These are phyloP conservation scores for Monopis laevigella DNA, from an alignment of 2,888 invertebrate genomes.

Conservation along the genomic window DNA sequence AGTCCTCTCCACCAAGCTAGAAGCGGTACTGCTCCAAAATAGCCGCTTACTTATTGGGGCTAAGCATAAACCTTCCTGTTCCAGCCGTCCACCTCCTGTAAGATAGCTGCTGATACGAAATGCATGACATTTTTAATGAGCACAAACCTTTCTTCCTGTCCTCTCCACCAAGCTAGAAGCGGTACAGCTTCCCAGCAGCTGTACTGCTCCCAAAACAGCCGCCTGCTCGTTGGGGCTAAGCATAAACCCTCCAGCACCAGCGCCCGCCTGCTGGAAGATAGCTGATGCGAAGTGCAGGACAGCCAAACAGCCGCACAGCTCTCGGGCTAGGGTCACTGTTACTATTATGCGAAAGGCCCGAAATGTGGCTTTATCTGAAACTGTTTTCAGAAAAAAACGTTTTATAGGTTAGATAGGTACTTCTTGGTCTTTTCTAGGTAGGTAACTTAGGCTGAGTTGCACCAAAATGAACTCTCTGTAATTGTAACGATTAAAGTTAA, in stretches of 20 bases:
- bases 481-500: too few species aligned
- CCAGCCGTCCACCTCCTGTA: conserved; percentile 21
- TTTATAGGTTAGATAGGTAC: too few species aligned
- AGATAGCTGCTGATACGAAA: conserved; percentile 58
- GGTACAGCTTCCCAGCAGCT: conserved; percentile 47
- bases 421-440: too few species aligned
- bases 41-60: conserved; percentile 49
- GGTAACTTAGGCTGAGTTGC: too few species aligned
- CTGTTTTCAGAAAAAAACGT: too few species aligned
- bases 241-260: conserved; percentile 28
- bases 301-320: conserved; percentile 54
- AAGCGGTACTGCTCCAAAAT: conserved; percentile 47
- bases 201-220: conserved; percentile 42
- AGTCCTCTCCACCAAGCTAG: conserved; percentile 45
- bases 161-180: conserved; percentile 49
- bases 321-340: conserved; percentile 47
- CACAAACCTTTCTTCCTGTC: conserved; percentile 48
- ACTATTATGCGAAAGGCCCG: conserved; percentile 65
- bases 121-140: conserved; percentile 30
- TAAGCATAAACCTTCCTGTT: conserved; percentile 34
- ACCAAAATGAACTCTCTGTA: too few species aligned
- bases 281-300: conserved; percentile 54
- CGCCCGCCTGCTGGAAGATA: conserved; percentile 48
- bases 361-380: conserved; percentile 38
- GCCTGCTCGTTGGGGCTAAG: conserved; percentile 52